These are phyloP conservation scores for Piscicola geometra DNA, from an alignment of 2,888 invertebrate species.

Conservation along the genomic window DNA sequence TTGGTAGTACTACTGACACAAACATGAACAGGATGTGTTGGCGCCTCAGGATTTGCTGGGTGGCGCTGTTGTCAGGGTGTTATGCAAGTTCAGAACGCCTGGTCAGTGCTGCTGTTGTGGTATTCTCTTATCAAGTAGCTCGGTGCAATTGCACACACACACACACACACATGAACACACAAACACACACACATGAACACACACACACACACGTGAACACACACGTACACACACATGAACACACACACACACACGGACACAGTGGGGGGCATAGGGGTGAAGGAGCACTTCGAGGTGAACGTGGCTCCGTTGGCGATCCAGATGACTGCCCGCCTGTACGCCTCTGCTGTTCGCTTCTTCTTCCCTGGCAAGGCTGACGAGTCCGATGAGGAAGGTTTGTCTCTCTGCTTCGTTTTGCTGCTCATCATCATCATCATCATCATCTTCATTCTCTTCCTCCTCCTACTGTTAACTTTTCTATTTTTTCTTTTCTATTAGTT, in stretches of 20 bases:
- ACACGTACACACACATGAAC: too few species aligned
- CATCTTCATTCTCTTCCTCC: not conserved
- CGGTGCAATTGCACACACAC: too few species aligned
- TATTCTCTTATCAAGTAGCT: too few species aligned
- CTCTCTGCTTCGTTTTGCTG: too few species aligned
- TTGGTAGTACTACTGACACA: conserved; percentile 30
- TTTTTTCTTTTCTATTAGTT: not conserved
- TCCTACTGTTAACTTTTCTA: not conserved
- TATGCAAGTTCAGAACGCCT: conserved; percentile 7
- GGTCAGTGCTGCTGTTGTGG: too few species aligned
- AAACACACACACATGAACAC: too few species aligned
- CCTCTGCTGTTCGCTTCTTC: conserved; percentile 93
- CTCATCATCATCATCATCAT: too few species aligned
- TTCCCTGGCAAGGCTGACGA: conserved; percentile 59
- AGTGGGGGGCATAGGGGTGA: conserved; percentile 90
- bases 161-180: too few species aligned
- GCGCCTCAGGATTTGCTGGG: not conserved
- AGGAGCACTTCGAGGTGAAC: conserved; percentile 92
- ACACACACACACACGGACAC: too few species aligned
- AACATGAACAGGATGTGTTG: conserved; percentile 22
- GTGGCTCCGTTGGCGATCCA: conserved; percentile 82
- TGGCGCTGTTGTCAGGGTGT: not conserved
- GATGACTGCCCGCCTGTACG: conserved; percentile 90
- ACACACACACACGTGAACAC: too few species aligned
- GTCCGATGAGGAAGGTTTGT: conserved; percentile 39